Base-by-base conservation (phyloP, 2,888 invertebrate species). In the Agrotis ipsilon region DNA sequence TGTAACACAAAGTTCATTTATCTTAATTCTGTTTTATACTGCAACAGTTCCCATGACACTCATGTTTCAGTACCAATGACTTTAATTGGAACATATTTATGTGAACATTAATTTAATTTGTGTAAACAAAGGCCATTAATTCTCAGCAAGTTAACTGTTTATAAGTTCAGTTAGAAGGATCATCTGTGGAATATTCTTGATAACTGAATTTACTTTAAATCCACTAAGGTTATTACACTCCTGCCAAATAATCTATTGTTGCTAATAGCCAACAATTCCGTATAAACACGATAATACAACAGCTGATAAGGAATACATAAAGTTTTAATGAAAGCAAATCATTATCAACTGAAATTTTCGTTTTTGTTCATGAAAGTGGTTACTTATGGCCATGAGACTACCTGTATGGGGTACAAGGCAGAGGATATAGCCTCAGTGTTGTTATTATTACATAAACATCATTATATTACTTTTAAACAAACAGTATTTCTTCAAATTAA, bases 181-280 rank as follows among this genome's bases (percentile, higher is more conserved):
- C 18, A 14, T 45, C 48, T 63, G 49, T 27, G 24, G 6, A 32
- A 24, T 1, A 52, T 45, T 78, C 54, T 72, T 70, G 52, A 51
- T 46, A 76, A 52, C 3, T 58, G 21, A 39, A 39, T 14, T 27
- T 61, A 66, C 55, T 77, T 46, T 55, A 32, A 54, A 61, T 62
- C 18, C 39, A 71, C 49, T 39, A 73, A 65, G 79, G 63, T 80
- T 75, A 80, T 67, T 80, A 75, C 60, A 70, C 76, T 64, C 45
- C 61, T 61, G 57, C 58, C 61, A 71, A 75, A 78, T 78, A 73
- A 75, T 80, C 61, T 80, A 58, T 71, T 59, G 27, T 74, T 74
- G 68, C 58, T 67, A 60, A 80, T 73, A 69, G 49, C 46, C 58
- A 48, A 61, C 61, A 52, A 65, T 73, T 63, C 52, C 19, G 13